A percentile compares a stretch with the other conserved stretches of the same genome.
Conservation (phyloP, 1,140 invertebrate species). For the Spodoptera litura region DNA sequence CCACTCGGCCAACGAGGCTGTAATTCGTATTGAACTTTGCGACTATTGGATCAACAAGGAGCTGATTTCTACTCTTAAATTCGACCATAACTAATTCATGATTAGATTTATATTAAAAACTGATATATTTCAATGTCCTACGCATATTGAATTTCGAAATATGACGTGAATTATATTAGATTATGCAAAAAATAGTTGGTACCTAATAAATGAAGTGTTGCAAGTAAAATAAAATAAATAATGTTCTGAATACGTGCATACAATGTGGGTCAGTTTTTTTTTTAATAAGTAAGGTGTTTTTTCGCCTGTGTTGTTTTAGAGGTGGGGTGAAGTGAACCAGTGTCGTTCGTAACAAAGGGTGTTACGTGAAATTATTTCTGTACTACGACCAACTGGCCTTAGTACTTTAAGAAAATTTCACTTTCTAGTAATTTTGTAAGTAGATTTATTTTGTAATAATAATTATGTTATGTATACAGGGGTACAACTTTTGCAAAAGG, state of each 20-base stretch:
- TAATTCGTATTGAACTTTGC: no score
- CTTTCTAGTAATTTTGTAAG: background rate
- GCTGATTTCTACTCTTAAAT: background rate
- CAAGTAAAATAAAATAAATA: constrained; percentile 22
- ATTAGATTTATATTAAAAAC: background rate
- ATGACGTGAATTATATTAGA: background rate
- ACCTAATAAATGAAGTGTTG: background rate
- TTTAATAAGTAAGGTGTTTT: constrained; percentile 45
- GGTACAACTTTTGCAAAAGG: no score
- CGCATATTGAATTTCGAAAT: background rate
- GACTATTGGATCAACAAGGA: constrained; percentile 4
- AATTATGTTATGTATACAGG: no score
- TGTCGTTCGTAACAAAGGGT: constrained; percentile 43
- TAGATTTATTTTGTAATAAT: no score
- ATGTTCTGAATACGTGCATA: constrained; percentile 53
- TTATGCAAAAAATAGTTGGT: background rate
- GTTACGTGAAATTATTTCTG: constrained; percentile 57
- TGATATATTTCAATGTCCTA: background rate
- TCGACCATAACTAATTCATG: background rate
- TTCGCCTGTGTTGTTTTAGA: constrained; percentile 27
- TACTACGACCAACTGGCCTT: constrained; percentile 38
- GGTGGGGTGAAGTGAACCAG: constrained; percentile 29
- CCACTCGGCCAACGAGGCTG: no score
- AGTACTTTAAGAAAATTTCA: constrained; percentile 33
- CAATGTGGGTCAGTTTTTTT: constrained; percentile 42